Conservation (phyloP, 2,113 vertebrate genomes). For the Peucedramus taeniatus region DNA sequence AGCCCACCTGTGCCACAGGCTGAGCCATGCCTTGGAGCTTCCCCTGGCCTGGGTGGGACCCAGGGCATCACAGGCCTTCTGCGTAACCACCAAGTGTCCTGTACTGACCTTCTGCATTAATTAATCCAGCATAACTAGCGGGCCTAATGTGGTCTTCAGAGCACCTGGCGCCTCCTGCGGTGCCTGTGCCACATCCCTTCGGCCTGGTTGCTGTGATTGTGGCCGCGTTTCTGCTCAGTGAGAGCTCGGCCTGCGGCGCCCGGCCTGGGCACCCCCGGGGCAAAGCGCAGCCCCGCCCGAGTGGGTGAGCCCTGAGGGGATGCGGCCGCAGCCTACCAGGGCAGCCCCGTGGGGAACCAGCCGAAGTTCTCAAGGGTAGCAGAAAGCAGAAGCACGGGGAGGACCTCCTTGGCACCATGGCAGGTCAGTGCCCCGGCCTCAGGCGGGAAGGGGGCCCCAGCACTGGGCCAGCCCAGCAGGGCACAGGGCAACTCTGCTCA, state of each 20-base stretch:
- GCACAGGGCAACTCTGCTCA: background rate
- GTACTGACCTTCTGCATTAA: background rate
- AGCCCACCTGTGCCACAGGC: background rate
- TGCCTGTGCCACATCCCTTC: background rate
- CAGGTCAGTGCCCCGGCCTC: accelerated
- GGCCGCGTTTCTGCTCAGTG: background rate
- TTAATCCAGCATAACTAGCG: background rate
- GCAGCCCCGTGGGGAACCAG: accelerated
- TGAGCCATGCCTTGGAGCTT: accelerated
- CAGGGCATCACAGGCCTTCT: background rate
- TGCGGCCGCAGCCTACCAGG: too few relatives aligned
- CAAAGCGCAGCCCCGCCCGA: background rate
- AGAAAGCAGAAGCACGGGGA: background rate
- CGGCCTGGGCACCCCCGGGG: too few relatives aligned
- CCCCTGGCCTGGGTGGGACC: too few relatives aligned
- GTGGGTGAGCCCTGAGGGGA: too few relatives aligned
- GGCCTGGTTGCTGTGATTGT: background rate
- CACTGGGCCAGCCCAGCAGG: background rate
- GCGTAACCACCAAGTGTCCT: background rate
- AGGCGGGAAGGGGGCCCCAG: accelerated
- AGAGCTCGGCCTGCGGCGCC: background rate
- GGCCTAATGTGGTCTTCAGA: background rate
- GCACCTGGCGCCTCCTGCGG: background rate
- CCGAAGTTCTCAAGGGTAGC: background rate
- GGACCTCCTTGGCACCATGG: accelerated